Evolutionary conservation across 2,888 invertebrate genomes (phyloP).

Genomic region (Podotricha telesiphe): DNA sequence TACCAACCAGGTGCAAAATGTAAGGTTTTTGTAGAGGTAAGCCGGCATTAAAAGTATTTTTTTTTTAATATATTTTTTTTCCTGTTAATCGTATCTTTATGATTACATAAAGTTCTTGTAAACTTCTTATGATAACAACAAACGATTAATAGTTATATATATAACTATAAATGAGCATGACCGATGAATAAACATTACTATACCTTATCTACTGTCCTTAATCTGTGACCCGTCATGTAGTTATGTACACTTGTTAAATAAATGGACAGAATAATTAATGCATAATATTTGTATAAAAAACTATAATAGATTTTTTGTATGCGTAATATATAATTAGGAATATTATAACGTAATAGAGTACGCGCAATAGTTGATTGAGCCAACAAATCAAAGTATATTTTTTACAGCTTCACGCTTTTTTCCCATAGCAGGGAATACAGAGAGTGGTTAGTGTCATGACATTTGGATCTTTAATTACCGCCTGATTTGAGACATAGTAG

Average conservation of each 20-base stretch:
- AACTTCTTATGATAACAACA: neutral
- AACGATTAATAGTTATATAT: constrained; percentile 2
- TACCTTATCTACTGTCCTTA: constrained; percentile 37
- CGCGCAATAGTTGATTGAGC: too few species aligned
- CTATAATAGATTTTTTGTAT: constrained; percentile 2
- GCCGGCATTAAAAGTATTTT: too few species aligned
- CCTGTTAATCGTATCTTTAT: neutral
- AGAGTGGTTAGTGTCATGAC: too few species aligned
- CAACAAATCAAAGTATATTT: too few species aligned
- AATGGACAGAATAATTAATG: constrained; percentile 23
- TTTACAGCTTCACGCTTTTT: too few species aligned
- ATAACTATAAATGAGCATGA: constrained; percentile 7
- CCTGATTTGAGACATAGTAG: too few species aligned
- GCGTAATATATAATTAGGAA: neutral
- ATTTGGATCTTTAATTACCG: too few species aligned
- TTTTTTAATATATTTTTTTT: neutral
- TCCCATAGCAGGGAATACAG: too few species aligned
- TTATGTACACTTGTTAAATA: constrained; percentile 19
- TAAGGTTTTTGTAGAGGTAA: too few species aligned
- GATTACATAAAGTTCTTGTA: too few species aligned
- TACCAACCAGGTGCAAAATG: too few species aligned
- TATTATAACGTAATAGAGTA: neutral
- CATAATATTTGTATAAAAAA: neutral
- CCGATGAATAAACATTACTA: constrained; percentile 37
- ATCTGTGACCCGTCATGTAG: constrained; percentile 38